A percentile compares a stretch with the other conserved stretches of the same genome.
Evolutionary conservation across 2,113 vertebrate species (phyloP).

Genomic region (Lepus americanus): DNA sequence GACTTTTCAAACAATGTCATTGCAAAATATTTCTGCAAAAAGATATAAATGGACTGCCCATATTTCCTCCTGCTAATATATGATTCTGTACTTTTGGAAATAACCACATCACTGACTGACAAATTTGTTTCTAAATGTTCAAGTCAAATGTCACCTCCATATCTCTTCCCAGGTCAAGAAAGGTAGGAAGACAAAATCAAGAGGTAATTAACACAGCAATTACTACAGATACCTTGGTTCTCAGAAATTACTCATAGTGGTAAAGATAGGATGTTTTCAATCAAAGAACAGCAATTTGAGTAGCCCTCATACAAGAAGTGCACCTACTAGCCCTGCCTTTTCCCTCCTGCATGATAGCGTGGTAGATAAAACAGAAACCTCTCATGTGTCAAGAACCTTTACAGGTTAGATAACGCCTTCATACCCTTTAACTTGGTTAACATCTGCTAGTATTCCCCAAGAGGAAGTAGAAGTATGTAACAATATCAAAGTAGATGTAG

Average conservation of each 20-base stretch:
- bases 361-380: not conserved
- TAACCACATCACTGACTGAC: conserved; percentile 19
- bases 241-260: not conserved
- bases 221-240: conserved; percentile 5
- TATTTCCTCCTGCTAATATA: not conserved
- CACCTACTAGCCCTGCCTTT: not conserved
- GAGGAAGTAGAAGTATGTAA: conserved; percentile 41
- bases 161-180: not conserved
- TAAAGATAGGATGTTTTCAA: not conserved
- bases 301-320: not conserved
- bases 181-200: conserved; percentile 27
- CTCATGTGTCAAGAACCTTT: not conserved
- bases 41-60: not conserved
- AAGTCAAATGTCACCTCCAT: not conserved
- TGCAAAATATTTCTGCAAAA: conserved; percentile 39
- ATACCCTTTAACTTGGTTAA: conserved; percentile 44
- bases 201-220: not conserved
- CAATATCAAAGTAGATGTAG: not conserved
- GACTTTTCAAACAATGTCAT: conserved; percentile 52
- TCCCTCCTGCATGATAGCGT: not conserved
- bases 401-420: not conserved
- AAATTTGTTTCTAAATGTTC: conserved; percentile 49
- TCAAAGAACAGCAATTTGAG: not conserved
- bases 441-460: conserved; percentile 48
- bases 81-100: not conserved